Evolutionary conservation across 2,797 vertebrate species (phyloP), one percentile per base, ranked within the genome.

Genomic region (Semotilus atromaculatus): DNA sequence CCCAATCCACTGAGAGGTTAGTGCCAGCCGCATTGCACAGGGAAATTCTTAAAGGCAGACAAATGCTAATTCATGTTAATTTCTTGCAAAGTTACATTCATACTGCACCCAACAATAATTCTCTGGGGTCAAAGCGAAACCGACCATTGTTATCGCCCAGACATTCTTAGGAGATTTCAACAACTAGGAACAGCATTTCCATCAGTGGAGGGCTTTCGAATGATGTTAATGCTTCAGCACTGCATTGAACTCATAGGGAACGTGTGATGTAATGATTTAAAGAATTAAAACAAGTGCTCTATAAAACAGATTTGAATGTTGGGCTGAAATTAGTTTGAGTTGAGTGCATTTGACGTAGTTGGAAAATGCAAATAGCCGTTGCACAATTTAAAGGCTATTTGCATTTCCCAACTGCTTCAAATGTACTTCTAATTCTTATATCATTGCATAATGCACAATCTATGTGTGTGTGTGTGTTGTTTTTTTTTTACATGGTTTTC

Each of bases 11-110:
- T 40, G 73, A 76, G 72, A 83, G 73, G 82, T 76, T 83, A 40
- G 34, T 43, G 73, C 62, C 48, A 68, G 34, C 34, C 3, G 11
- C 34, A 53, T 11, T 68, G 62, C 48, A 55, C n/a, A 4, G 62
- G 73, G 62, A 60, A 23, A 70, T 77, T 68, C 45, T 68, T 77
- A 77, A 83, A 83, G 72, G 73, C 48, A 83, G 62, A 40, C 34
- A 83, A 34, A 77, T 83, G 73, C 48, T 77, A 76, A 83, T 83
- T 68, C 82, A 76, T 83, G 85, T 71, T 77, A 71, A 86, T 77
- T 81, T 77, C 26, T 29, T 68, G 71, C 71, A 81, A 55, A 74
- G 68, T 26, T 75, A 68, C 51, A 76, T 76, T 86, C 85, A 62
- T 74, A 66, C 55, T 40, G 48, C 78, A 75, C 62, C 40, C 55